A percentile compares a stretch with the other conserved stretches of the same genome.
Conservation (phyloP, 2,797 vertebrate genomes). For the Girardinus metallicus region DNA sequence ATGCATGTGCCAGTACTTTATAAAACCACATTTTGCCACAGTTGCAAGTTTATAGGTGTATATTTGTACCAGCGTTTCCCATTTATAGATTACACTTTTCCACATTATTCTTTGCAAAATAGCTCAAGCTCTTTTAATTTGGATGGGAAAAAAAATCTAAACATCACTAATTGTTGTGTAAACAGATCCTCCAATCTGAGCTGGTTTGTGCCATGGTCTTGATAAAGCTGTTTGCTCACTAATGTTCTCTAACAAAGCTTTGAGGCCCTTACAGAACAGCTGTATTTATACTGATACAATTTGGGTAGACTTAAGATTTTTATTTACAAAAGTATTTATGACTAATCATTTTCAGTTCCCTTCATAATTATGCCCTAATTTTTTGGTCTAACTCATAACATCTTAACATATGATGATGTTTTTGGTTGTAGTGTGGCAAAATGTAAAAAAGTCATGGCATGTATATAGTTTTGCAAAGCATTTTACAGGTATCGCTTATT, state of each 20-base stretch:
- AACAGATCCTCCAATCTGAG: not conserved
- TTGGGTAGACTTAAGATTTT: not conserved
- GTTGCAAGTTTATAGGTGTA: not conserved
- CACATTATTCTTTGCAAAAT: not conserved
- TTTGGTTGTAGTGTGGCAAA: not conserved
- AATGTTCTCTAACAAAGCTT: not conserved
- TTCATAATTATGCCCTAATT: not conserved
- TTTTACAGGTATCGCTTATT: constrained; percentile 9
- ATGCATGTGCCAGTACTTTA: not conserved
- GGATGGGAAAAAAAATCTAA: not conserved
- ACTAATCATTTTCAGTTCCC: not conserved
- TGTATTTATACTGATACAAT: not conserved
- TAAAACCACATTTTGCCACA: not conserved
- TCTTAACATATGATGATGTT: not conserved
- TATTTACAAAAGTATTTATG: not conserved
- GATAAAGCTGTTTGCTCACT: not conserved
- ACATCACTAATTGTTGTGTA: not conserved
- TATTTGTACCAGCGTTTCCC: not conserved
- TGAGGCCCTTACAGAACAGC: not conserved
- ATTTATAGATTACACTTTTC: not conserved
- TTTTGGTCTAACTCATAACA: not conserved
- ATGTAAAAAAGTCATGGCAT: not conserved
- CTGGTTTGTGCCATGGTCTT: not conserved
- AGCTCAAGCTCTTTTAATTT: not conserved
- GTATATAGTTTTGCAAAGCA: not conserved